A percentile compares a stretch with the other conserved stretches of the same genome.
Conservation (phyloP, 2,113 vertebrate genomes). For the Myanophis thanlyinensis region DNA sequence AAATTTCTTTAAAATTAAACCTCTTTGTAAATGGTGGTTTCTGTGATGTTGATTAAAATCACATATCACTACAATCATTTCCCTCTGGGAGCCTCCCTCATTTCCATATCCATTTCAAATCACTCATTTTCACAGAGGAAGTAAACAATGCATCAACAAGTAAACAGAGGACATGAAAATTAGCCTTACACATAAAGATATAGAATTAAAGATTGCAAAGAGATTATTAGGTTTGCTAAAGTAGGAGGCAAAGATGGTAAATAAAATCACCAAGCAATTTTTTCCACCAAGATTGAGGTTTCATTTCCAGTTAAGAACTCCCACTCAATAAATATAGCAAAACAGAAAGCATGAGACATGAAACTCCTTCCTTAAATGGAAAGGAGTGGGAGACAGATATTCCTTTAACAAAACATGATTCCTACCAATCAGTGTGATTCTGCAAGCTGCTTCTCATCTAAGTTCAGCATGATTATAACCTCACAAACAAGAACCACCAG, state of each 20-base stretch:
- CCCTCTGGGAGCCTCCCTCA: not conserved
- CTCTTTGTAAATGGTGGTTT: not conserved
- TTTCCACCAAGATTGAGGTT: not conserved
- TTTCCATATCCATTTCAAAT: not conserved
- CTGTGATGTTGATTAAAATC: not conserved
- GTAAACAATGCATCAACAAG: not conserved
- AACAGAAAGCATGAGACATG: not conserved
- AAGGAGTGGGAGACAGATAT: not conserved
- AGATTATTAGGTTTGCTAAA: not conserved
- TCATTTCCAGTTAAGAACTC: not conserved
- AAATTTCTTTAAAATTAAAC: not conserved
- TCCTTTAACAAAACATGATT: not conserved
- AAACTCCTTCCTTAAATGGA: not conserved
- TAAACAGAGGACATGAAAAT: not conserved
- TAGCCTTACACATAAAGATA: not conserved
- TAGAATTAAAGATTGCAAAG: conserved; percentile 6
- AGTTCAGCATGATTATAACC: not conserved
- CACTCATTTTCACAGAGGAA: not conserved
- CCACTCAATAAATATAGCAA: not conserved
- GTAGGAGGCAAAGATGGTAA: conserved; percentile 4
- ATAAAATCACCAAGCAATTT: not conserved
- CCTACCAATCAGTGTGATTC: not conserved
- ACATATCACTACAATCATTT: not conserved
- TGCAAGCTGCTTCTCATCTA: not conserved
- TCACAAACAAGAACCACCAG: not conserved